Evolutionary conservation across 2,888 invertebrate genomes (phyloP), one percentile per base, ranked within the genome.

Genomic region (Leuctra nigra): DNA sequence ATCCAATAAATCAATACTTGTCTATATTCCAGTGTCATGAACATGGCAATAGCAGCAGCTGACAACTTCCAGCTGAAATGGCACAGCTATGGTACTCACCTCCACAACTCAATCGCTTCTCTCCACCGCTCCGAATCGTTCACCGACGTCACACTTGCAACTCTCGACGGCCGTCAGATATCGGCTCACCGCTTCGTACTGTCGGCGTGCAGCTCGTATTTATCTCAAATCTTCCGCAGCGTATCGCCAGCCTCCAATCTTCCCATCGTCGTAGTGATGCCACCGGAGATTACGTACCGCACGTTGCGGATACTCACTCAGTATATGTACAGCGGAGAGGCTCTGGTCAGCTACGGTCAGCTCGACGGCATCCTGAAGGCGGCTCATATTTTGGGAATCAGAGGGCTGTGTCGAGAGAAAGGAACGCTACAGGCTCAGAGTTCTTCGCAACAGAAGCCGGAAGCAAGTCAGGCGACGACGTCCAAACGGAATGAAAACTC

Each of bases 31-130:
- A 29, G 29, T n/a, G 29, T 7, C 29, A 36, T 24, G 61, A 73
- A 67, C 65, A 78, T 78, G 77, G 75, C 77, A 29, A 71, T 73
- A 61, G 70, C 75, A 38, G 75, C 73, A 46, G 74, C 77, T 66
- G 91, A 91, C 72, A 91, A 89, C 66, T 91, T 90, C 72, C 90
- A 91, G 73, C 77, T 91, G 54, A 91, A 91, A 77, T 91, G 91
- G 91, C 87, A 90, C 72, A 89, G 89, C 63, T 90, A 88, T 76
- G 82, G 85, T 66, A 81, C 85, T 25, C 87, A 90, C 74, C 76
- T 91, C 66, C 89, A 90, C 73, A 83, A 86, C 53, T 89, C 88
- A 61, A 86, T 91, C 52, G 86, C 90, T 58, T 83, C 86, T 16
- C 72, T 87, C 66, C 80, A 85, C 16, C 83, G 86, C 59, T 87